Evolutionary conservation across 2,888 invertebrate genomes (phyloP), one percentile per base, ranked within the genome.

Genomic region (Himalopsyche tibetana): DNA sequence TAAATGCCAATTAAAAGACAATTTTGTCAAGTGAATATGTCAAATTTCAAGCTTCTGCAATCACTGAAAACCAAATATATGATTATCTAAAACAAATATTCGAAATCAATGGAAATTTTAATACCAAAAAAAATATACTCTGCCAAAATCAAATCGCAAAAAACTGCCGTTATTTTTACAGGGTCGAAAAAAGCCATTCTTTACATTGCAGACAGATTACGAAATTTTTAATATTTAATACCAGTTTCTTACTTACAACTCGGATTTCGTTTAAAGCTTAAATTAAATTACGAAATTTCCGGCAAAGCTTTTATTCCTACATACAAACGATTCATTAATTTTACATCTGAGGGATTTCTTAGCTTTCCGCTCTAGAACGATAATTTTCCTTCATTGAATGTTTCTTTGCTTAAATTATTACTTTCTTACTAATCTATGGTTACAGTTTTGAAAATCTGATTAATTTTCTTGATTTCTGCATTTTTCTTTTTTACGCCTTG

Each of bases 191-290:
- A 28, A 45, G 17, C 45, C 80, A 45, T 80, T 40, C 19, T 42
- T 28, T 42, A 42, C n/a, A 28, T 74, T 28, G 11, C 80, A 80
- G 42, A 36, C 80, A 80, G 80, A 80, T 80, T 40, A 80, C 17
- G 42, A 6, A 40, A 42, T 36, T n/a, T 80, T 80, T 80, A 80
- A 80, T 45, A 80, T 80, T 51, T 80, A 74, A 51, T 80, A 80
- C 80, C 80, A 80, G 19, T 80, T 19, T 45, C 28, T 80, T 80
- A 80, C 80, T 45, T 80, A 42, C 19, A 80, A 45, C 80, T 80
- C 80, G 45, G 80, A 80, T 80, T 80, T 80, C 80, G 42, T 80
- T 80, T 42, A 19, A 80, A 74, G 51, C 80, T 80, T 2, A 80
- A 80, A 80, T 80, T 12, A 19, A 80, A 80, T 80, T 80, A 80